phyloP scores from a whole-genome alignment of 2,888 invertebrate genomes.

The Lacanobia wlatinum region DNA sequence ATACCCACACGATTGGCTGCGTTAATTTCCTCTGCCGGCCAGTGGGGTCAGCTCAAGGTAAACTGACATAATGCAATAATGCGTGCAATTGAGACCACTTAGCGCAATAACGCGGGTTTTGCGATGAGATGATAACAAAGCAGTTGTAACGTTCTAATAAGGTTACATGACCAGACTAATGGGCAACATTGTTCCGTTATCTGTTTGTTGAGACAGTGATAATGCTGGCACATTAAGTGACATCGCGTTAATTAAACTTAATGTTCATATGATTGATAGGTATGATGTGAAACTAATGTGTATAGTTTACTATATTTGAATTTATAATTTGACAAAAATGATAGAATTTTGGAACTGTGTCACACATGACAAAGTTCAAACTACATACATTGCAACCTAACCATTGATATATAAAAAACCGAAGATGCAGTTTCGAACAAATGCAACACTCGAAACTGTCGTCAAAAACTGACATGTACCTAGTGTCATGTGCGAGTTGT shows the following conservation, averaged over 20 bases:
- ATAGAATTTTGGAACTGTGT: not conserved
- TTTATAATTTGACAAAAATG: too few relatives aligned
- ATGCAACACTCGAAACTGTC: too few relatives aligned
- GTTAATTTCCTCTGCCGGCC: conserved; percentile 50
- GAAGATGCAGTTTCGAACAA: too few relatives aligned
- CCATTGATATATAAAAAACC: too few relatives aligned
- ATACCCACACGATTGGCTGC: conserved; percentile 19
- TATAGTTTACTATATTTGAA: conserved; percentile 14
- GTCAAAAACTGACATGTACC: too few relatives aligned
- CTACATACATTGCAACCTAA: too few relatives aligned
- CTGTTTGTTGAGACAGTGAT: conserved; percentile 48
- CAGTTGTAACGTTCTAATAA: conserved; percentile 48
- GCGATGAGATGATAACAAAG: conserved; percentile 50
- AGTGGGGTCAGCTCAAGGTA: conserved; percentile 50
- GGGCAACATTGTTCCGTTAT: conserved; percentile 48
- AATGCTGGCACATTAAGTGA: conserved; percentile 41
- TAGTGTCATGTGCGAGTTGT: too few relatives aligned
- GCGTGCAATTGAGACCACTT: conserved; percentile 59
- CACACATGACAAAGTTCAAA: too few relatives aligned
- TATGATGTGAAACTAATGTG: conserved; percentile 24
- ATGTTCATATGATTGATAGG: conserved; percentile 24
- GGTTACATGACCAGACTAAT: conserved; percentile 56
- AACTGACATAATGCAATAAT: conserved; percentile 56
- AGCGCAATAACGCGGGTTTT: conserved; percentile 42
- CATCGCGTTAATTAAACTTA: conserved; percentile 46